These are phyloP conservation scores for Lasaia peninsularis DNA, from an alignment of 1,140 invertebrate species.

Conservation along the genomic window DNA sequence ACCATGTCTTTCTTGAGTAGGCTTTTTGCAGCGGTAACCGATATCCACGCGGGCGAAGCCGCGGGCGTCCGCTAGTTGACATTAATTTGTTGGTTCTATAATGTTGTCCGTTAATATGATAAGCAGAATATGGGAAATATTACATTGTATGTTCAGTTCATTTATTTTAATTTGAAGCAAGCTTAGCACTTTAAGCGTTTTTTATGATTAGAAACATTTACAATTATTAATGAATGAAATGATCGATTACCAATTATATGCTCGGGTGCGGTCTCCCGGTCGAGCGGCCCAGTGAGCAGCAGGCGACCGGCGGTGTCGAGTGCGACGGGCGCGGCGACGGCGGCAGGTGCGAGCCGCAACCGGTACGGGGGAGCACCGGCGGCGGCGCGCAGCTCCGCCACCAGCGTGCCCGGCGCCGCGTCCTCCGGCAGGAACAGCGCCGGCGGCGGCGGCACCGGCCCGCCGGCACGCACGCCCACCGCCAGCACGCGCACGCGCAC, in stretches of 20 bases:
- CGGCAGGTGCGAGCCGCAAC: conserved; percentile 79
- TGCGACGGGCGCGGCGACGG: conserved; percentile 80
- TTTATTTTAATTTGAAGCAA: too few species aligned
- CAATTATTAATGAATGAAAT: neutral
- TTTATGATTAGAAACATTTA: too few species aligned
- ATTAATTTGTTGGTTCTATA: too few species aligned
- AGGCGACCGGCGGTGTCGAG: conserved; percentile 83
- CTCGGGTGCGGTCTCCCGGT: conserved; percentile 85
- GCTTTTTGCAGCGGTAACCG: too few species aligned
- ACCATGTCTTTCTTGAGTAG: too few species aligned
- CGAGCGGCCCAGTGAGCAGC: conserved; percentile 83
- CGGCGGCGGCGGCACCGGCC: conserved; percentile 84
- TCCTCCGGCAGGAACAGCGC: conserved; percentile 90
- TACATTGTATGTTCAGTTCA: too few species aligned
- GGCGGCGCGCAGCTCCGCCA: conserved; percentile 75
- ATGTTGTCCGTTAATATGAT: too few species aligned
- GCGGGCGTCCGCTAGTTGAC: too few species aligned
- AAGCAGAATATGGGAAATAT: too few species aligned
- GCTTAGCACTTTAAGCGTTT: too few species aligned
- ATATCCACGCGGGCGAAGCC: too few species aligned
- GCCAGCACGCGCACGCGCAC: conserved; percentile 84
- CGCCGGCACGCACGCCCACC: conserved; percentile 82
- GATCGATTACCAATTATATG: conserved; percentile 82
- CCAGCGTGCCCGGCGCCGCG: conserved; percentile 69
- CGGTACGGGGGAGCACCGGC: conserved; percentile 33